These are phyloP conservation scores for Ips nitidus DNA, from an alignment of 1,140 invertebrate genomes.

Conservation along the genomic window DNA sequence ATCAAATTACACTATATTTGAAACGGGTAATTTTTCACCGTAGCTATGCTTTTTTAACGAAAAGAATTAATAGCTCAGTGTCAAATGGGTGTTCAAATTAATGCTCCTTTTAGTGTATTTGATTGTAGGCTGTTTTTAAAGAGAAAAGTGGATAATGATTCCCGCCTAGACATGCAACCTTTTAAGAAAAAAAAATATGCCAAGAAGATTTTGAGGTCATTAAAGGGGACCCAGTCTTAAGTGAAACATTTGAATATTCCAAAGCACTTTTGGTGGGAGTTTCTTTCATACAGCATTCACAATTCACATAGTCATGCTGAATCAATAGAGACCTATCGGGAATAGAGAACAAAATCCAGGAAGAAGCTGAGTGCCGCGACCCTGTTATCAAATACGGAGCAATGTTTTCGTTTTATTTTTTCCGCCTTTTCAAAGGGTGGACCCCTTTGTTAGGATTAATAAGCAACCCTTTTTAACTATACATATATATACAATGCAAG, in stretches of 20 bases:
- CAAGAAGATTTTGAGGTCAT: not conserved
- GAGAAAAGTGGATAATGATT: not conserved
- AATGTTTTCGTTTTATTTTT: slow-evolving; percentile 43
- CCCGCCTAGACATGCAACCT: no score
- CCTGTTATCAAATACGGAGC: slow-evolving; percentile 42
- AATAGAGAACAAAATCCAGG: slow-evolving; percentile 42
- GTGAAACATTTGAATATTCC: slow-evolving; percentile 22
- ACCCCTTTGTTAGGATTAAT: slow-evolving; percentile 45
- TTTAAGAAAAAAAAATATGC: no score
- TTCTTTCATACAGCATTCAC: no score
- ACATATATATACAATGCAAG: slow-evolving; percentile 43
- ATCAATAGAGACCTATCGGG: slow-evolving; percentile 35
- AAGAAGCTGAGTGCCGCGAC: slow-evolving; percentile 39
- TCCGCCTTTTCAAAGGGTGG: slow-evolving; percentile 37
- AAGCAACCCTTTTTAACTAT: slow-evolving; percentile 45
- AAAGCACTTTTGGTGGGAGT: not conserved
- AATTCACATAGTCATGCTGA: slow-evolving; percentile 35
- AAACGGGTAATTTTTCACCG: slow-evolving; percentile 29
- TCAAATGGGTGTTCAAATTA: slow-evolving; percentile 21
- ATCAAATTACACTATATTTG: slow-evolving; percentile 31
- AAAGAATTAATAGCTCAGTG: slow-evolving; percentile 27
- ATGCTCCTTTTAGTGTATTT: slow-evolving; percentile 9
- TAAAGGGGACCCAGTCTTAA: not conserved
- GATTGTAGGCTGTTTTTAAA: slow-evolving; percentile 3
- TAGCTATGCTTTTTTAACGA: slow-evolving; percentile 17